Evolutionary conservation across 2,888 invertebrate species (phyloP).

Genomic region (Drosophila neotestacea): DNA sequence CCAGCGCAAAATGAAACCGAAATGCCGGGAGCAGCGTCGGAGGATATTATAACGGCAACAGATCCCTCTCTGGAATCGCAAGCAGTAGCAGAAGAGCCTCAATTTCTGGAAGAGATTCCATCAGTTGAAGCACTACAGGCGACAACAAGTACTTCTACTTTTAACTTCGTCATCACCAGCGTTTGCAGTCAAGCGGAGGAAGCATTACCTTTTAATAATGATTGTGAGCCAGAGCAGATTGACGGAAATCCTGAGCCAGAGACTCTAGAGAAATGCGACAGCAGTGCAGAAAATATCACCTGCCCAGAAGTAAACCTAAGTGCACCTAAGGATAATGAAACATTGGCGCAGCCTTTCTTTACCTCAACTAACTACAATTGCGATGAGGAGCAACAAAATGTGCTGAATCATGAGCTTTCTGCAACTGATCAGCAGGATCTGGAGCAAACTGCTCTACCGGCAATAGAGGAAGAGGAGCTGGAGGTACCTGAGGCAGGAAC

Average conservation of each 20-base stretch:
- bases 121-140: constrained; percentile 10
- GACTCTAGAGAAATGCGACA: constrained; percentile 4
- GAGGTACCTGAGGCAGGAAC: constrained; percentile 25
- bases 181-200: constrained; percentile 70
- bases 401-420: constrained; percentile 69
- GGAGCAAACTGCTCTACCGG: constrained; percentile 6
- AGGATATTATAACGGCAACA: neutral
- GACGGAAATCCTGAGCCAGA: neutral
- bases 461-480: neutral
- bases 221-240: neutral
- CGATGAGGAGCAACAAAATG: constrained; percentile 77
- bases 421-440: constrained; percentile 15
- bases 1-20: neutral
- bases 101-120: neutral
- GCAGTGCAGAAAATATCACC: constrained; percentile 4
- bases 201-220: neutral
- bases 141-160: constrained; percentile 8
- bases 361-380: constrained; percentile 29
- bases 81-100: neutral
- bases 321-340: constrained; percentile 58
- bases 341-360: constrained; percentile 52
- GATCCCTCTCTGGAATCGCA: neutral
- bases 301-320: constrained; percentile 28
- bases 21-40: neutral
- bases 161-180: constrained; percentile 71